Evolutionary conservation across 2,797 vertebrate genomes (phyloP), one percentile per base, ranked within the genome.

Genomic region (Ambastaia sidthimunki): DNA sequence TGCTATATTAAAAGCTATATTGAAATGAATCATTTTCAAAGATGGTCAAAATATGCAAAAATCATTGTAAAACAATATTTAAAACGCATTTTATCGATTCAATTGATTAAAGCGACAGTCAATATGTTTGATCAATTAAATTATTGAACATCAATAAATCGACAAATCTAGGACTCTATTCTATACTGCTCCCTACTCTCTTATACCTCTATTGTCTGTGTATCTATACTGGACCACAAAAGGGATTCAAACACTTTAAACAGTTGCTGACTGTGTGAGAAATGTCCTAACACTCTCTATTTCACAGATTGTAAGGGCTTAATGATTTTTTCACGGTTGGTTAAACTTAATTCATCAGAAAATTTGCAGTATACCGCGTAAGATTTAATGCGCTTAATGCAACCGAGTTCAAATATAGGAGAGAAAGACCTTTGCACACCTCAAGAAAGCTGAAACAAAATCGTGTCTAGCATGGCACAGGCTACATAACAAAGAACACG

Each of bases 261-360:
- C 41, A 41, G 47, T 28, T 34, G 9, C 31, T 55, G 31, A 11
- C 47, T 9, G 28, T 31, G 44, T 47, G 59, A 31, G 31, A 65
- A 71, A 54, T 28, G 41, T 44, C 65, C 48, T 10, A 44, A 16
- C 48, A 21, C 44, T 7, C 59, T 63, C 59, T 47, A 72, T 72
- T 79, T 16, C 59, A 55, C 48, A 15, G 69, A 71, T 79, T 79
- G 48, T 9, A 10, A 25, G 2, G 4, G 57, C 41, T 63, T 79
- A 72, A 79, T 66, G 48, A 72, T 79, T 72, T 78, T 72, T 63
- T 65, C 59, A 79, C 5, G 59, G 59, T 31, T 47, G 69, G 59
- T 79, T 79, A 65, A 72, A 65, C 0, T 3, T 47, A 78, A 13
- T 78, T 62, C 23, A n/a, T 76, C 60, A 72, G 31, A 65, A 65